A percentile compares a stretch with the other conserved stretches of the same genome.
phyloP scores from a whole-genome alignment of 2,113 vertebrate genomes.

The Rutilus rutilus region DNA sequence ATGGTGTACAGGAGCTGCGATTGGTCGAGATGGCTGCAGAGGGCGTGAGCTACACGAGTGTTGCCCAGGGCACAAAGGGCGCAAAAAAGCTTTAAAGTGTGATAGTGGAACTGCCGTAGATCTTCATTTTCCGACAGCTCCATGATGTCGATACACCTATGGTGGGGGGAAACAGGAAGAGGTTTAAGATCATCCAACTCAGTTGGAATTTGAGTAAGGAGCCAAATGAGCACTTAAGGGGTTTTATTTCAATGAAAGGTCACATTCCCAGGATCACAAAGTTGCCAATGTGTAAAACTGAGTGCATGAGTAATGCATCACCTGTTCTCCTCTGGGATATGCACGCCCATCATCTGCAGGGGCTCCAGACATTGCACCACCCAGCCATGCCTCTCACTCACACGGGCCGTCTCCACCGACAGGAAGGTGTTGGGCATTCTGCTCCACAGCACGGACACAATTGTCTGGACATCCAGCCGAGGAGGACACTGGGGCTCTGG shows the following conservation, averaged over 20 bases:
- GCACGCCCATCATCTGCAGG: constrained; percentile 94
- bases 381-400: constrained; percentile 96
- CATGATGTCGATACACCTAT: constrained; percentile 92
- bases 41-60: constrained; percentile 89
- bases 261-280: neutral
- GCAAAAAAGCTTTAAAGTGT: constrained; percentile 92
- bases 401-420: constrained; percentile 87
- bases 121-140: constrained; percentile 92
- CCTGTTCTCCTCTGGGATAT: constrained; percentile 96
- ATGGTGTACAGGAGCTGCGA: constrained; percentile 93
- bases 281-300: neutral
- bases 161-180: neutral
- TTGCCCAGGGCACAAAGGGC: constrained; percentile 94
- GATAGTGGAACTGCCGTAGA: constrained; percentile 91
- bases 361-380: constrained; percentile 91
- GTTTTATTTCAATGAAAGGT: constrained; percentile 27
- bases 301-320: constrained; percentile 3
- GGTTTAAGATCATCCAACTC: neutral
- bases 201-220: constrained; percentile 6
- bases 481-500: constrained; percentile 92
- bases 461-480: constrained; percentile 90
- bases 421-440: constrained; percentile 95
- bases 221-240: neutral
- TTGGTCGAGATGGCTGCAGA: constrained; percentile 93
- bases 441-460: constrained; percentile 94